Conservation (phyloP, 2,113 vertebrate genomes). For the Elaphurus davidianus region DNA sequence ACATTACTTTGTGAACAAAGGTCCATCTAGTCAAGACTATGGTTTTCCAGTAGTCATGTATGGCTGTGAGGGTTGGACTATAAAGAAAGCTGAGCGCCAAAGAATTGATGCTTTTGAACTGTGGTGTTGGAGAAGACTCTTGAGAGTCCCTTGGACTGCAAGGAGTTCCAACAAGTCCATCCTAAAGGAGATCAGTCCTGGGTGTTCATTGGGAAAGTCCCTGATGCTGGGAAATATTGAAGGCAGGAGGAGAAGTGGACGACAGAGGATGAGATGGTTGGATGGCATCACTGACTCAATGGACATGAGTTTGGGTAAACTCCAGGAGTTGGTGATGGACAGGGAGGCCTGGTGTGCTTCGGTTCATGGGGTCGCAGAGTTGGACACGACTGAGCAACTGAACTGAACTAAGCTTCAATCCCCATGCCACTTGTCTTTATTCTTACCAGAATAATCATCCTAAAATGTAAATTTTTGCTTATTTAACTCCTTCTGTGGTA, state of each 20-base stretch:
- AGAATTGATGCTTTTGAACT: not conserved
- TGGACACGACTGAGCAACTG: not conserved
- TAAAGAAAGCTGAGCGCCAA: not conserved
- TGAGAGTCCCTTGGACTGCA: not conserved
- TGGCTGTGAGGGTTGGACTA: not conserved
- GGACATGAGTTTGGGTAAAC: not conserved
- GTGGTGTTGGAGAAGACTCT: not conserved
- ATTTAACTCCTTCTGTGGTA: conserved; percentile 15
- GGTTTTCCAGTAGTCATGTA: not conserved
- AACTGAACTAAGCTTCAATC: not conserved
- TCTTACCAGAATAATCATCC: conserved; percentile 2
- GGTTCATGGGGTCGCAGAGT: not conserved
- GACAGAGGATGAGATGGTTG: not conserved
- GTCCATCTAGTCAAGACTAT: not conserved
- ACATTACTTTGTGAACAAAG: not conserved
- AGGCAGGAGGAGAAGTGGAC: not conserved
- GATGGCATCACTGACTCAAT: not conserved
- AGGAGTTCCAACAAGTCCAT: too few species aligned
- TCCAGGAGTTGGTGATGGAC: not conserved
- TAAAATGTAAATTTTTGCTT: conserved; percentile 11
- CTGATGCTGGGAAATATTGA: not conserved
- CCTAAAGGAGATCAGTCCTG: too few species aligned
- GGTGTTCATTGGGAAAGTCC: not conserved
- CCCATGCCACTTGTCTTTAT: not conserved
- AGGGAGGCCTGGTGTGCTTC: not conserved